Evolutionary conservation across 2,113 vertebrate genomes (phyloP), one percentile per base, ranked within the genome.

Genomic region (Rhinolophus sinicus): DNA sequence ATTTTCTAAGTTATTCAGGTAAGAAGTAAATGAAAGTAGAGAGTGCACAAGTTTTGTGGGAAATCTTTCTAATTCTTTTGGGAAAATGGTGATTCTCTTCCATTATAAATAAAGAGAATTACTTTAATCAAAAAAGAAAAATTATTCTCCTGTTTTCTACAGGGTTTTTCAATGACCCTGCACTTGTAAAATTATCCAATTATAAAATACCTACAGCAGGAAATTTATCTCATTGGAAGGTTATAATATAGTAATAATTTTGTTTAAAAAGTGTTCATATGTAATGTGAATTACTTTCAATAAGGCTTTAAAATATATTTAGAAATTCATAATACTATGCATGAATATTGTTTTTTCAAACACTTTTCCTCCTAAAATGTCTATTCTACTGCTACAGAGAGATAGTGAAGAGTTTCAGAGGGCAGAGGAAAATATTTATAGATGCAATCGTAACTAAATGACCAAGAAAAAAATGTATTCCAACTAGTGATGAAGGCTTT

Each of bases 111-210:
- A 56, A 92, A 89, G 47, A 92, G 5, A 93, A 93, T 78, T 86
- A 52, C 44, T 84, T 88, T 91, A 91, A 54, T 91, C 47, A 96
- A 94, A 96, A 96, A 95, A 70, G 16, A 86, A 94, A 90, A 67
- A 21, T 50, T 19, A 12, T 50, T 86, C 94, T 28, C 24, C 15
- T 87, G 16, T 81, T 90, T 97, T 80, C 76, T 62, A 47, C 12
- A 87, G 3, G 3, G 21, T 70, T 95, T 44, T 81, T 92, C 65
- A 94, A 13, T 91, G n/a, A 81, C 54, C 65, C 22, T 89, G 12
- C 22, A 21, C n/a, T 72, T 86, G 40, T 19, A 94, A 5, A 77
- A 78, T 86, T 62, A 67, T 40, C 18, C 22, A 92, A 60, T 86
- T 83, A 73, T 15, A 95, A 94, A 94, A 67, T 90, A 44, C 40